Conservation (phyloP, 2,888 invertebrate genomes). For the Abrostola tripartita region DNA sequence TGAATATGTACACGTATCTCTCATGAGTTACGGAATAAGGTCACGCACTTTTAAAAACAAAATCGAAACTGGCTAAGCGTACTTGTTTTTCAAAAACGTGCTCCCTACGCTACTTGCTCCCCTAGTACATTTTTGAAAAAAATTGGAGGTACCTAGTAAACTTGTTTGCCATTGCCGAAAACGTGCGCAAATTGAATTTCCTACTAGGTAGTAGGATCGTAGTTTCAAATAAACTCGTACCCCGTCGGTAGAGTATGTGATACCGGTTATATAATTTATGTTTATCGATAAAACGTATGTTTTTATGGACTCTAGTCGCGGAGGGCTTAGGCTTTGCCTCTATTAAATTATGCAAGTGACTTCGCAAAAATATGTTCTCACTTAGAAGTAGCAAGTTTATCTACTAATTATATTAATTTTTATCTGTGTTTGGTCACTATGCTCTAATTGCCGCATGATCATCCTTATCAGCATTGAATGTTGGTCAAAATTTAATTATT, state of each 20-base stretch:
- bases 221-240: slow-evolving; percentile 1
- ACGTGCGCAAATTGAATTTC: neutral
- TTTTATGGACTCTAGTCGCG: too few relatives aligned
- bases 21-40: neutral
- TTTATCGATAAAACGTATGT: neutral
- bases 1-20: neutral
- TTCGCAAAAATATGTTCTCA: too few relatives aligned
- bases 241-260: neutral
- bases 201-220: neutral
- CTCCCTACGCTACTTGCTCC: slow-evolving; percentile 11
- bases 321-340: too few relatives aligned
- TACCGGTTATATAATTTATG: neutral
- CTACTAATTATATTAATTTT: too few relatives aligned
- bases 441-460: too few relatives aligned
- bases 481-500: too few relatives aligned
- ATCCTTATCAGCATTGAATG: too few relatives aligned
- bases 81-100: slow-evolving; percentile 20
- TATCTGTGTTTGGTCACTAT: too few relatives aligned
- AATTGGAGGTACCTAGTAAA: neutral
- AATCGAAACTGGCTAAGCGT: neutral
- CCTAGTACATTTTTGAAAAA: slow-evolving; percentile 41
- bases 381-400: too few relatives aligned
- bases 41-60: neutral
- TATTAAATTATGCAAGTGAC: too few relatives aligned
- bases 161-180: neutral